Conservation (phyloP, 2,888 invertebrate species). For the Dendrolimus houi region DNA sequence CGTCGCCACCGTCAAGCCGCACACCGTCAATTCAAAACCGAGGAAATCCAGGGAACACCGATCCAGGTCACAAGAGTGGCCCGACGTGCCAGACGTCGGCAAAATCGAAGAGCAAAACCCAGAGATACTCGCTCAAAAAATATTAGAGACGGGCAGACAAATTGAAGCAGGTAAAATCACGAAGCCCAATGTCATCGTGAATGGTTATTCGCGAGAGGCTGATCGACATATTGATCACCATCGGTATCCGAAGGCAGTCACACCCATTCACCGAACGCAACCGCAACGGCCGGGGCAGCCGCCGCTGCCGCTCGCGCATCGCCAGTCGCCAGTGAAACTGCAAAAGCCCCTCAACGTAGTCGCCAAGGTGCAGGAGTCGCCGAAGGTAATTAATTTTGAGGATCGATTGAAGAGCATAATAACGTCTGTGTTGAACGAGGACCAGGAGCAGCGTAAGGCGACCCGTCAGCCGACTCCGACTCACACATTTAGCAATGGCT, state of each 20-base stretch:
- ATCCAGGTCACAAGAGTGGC: slow-evolving; percentile 92
- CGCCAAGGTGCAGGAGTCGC: slow-evolving; percentile 83
- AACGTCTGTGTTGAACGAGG: slow-evolving; percentile 90
- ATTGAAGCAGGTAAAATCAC: slow-evolving; percentile 87
- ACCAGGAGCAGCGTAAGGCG: slow-evolving; percentile 73
- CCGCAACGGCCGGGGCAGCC: slow-evolving; percentile 27
- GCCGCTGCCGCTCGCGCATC: slow-evolving; percentile 27
- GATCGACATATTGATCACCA: slow-evolving; percentile 41
- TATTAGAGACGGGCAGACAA: slow-evolving; percentile 91
- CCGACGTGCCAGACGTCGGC: slow-evolving; percentile 91
- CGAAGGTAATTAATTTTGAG: slow-evolving; percentile 87
- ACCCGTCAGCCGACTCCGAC: slow-evolving; percentile 30
- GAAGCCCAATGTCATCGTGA: slow-evolving; percentile 58
- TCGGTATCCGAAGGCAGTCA: slow-evolving; percentile 19
- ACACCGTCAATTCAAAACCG: slow-evolving; percentile 54
- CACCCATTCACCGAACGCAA: slow-evolving; percentile 36
- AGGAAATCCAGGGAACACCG: slow-evolving; percentile 81
- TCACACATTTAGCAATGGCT: slow-evolving; percentile 42
- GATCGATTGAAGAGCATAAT: slow-evolving; percentile 92
- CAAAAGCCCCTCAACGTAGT: slow-evolving; percentile 66
- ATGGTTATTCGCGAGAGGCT: slow-evolving; percentile 50
- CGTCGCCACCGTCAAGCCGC: slow-evolving; percentile 62
- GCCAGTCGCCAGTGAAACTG: slow-evolving; percentile 46
- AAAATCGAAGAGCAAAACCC: slow-evolving; percentile 96
- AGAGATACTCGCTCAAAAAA: slow-evolving; percentile 91